A percentile compares a stretch with the other conserved stretches of the same genome.
These are phyloP conservation scores for Microcebus griseorufus DNA, from an alignment of 2,113 vertebrate species.

Conservation along the genomic window DNA sequence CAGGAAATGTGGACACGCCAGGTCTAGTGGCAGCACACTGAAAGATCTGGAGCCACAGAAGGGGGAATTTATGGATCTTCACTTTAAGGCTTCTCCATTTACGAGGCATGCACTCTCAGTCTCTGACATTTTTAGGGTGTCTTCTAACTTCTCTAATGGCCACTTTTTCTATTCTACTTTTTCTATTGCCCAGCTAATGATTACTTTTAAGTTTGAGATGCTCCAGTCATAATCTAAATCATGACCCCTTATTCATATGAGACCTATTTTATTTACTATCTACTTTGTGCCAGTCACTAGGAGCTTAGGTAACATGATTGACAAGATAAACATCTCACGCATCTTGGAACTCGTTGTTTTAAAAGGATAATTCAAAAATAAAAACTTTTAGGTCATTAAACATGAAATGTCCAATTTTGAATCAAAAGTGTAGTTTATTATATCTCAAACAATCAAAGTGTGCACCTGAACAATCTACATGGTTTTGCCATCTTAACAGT, in stretches of 20 bases:
- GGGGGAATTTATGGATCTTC: background rate
- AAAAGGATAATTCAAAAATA: background rate
- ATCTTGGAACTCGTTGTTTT: background rate
- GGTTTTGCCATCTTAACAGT: too few relatives aligned
- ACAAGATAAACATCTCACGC: background rate
- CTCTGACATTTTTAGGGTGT: background rate
- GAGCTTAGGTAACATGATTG: background rate
- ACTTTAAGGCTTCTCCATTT: background rate
- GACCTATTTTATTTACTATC: background rate
- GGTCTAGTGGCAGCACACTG: background rate
- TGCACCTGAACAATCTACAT: too few relatives aligned
- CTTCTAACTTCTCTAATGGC: background rate
- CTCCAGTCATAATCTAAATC: background rate
- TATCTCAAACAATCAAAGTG: too few relatives aligned
- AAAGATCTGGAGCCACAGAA: background rate
- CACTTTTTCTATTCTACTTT: background rate
- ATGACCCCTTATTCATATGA: background rate
- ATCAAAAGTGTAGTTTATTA: too few relatives aligned
- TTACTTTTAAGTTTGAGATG: background rate
- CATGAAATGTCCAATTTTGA: too few relatives aligned
- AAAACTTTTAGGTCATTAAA: background rate
- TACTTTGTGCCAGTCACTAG: background rate
- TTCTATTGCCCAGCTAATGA: background rate
- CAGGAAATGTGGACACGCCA: background rate
- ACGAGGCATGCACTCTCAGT: accelerated